These are phyloP conservation scores for Fregata magnificens DNA, from an alignment of 2,113 vertebrate genomes.

Conservation along the genomic window DNA sequence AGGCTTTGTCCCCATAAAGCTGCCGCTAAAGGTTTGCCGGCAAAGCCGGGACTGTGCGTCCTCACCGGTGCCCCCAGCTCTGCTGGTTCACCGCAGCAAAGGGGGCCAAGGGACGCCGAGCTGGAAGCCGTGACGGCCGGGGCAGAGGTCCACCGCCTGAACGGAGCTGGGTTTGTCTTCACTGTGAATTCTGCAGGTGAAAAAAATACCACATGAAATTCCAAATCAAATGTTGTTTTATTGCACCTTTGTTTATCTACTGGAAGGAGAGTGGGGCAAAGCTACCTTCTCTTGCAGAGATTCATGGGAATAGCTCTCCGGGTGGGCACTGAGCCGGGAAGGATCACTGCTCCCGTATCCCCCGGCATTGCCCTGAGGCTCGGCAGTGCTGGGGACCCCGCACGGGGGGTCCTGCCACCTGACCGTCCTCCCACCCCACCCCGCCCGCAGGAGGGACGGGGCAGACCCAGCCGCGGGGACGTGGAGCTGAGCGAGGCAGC, in stretches of 20 bases:
- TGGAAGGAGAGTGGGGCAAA: not conserved
- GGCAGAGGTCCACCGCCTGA: not conserved
- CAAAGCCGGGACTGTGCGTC: not conserved
- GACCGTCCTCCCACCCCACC: not conserved
- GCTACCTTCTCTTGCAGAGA: not conserved
- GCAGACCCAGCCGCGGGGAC: not conserved
- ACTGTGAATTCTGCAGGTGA: not conserved
- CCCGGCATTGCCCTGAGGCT: accelerated
- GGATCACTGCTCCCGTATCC: not conserved
- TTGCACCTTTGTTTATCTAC: not conserved
- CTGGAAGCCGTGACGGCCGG: not conserved
- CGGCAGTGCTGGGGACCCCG: not conserved
- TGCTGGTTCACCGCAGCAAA: not conserved
- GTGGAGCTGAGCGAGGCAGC: not conserved
- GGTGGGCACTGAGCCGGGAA: accelerated
- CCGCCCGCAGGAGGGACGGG: not conserved
- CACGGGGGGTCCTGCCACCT: too few relatives aligned
- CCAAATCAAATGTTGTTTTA: not conserved
- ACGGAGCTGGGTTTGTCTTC: not conserved
- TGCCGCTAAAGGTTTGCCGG: not conserved
- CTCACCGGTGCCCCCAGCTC: not conserved
- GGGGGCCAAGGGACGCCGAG: not conserved
- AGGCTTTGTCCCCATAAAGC: not conserved
- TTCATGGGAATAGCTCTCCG: not conserved
- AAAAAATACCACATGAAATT: not conserved